Evolutionary conservation across 2,797 vertebrate species (phyloP), one percentile per base, ranked within the genome.

Genomic region (Eleutherodactylus coqui): DNA sequence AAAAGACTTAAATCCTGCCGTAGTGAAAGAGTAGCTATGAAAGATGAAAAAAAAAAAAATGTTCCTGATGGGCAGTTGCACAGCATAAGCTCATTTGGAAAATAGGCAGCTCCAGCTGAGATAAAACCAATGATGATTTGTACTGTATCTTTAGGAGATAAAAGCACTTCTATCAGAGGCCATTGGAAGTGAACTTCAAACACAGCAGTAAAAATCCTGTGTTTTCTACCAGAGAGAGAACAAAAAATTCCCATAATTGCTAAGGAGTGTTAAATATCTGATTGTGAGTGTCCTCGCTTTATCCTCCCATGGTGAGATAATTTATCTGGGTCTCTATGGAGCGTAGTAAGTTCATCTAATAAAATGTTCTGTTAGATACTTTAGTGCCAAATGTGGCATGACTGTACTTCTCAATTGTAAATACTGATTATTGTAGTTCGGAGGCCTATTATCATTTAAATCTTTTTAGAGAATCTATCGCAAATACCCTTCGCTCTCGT

Each of bases 61-160:
- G 90, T 89, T 93, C 93, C 95, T 96, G 96, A 96, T 93, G 95
- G 95, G 93, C 96, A 96, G 94, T 93, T 94, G 94, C 94, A 95
- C 93, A 93, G 94, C 95, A 93, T 95, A 96, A 96, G 96, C 92
- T 94, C 95, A 96, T 97, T 97, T 97, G 96, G 95, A 98, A 97
- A 96, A 97, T 95, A 94, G 94, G 95, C 96, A 96, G 95, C 94
- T 95, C 96, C 95, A 94, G 94, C 96, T 96, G 96, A 96, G 97
- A 97, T 96, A 96, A 98, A 98, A 96, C 96, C 96, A 95, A 94
- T 91, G 93, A 95, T 97, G 96, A 97, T 98, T 97, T 98, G 94
- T 95, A 95, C 96, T 96, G 95, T 96, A 96, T 96, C 96, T 97
- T 96, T 93, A 89, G 95, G 95, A 95, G 94, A 97, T 96, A 96